phyloP scores from a whole-genome alignment of 2,888 invertebrate genomes.

The Netelia melanura region DNA sequence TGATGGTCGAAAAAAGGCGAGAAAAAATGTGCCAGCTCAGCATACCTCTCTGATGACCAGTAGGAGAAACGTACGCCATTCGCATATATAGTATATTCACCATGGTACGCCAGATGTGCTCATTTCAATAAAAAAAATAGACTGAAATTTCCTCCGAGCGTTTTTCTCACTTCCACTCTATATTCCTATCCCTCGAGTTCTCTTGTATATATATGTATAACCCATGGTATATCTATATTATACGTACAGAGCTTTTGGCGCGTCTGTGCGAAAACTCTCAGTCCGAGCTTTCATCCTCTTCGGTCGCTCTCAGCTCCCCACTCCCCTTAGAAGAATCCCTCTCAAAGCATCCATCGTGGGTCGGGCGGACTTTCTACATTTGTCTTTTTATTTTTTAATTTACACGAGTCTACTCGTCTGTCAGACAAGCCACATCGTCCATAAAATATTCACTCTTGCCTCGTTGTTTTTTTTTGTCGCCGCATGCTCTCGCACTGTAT shows the following conservation, averaged over 20 bases:
- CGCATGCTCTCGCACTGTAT: constrained; percentile 3
- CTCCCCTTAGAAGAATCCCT: not conserved
- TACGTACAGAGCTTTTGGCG: not conserved
- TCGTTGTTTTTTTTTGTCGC: constrained; percentile 1
- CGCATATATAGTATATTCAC: constrained; percentile 23
- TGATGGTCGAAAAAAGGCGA: constrained; percentile 21
- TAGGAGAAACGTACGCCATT: constrained; percentile 35
- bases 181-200: constrained; percentile 6
- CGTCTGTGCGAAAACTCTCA: not conserved
- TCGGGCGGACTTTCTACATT: not conserved
- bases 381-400: not conserved
- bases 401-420: not conserved
- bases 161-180: constrained; percentile 44
- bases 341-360: not conserved
- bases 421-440: constrained; percentile 8
- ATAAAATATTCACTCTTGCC: not conserved
- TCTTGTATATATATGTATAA: no score
- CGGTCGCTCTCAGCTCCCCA: not conserved
- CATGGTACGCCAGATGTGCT: constrained; percentile 77
- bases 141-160: constrained; percentile 61
- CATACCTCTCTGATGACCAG: constrained; percentile 67
- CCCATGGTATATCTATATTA: not conserved
- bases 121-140: constrained; percentile 74
- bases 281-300: not conserved
- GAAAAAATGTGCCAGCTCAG: constrained; percentile 77